Percentiles rank a stretch among this genome's conserved stretches.
These are phyloP conservation scores for Pemphredon lugubris DNA, from an alignment of 2,888 invertebrate species.

Conservation along the genomic window DNA sequence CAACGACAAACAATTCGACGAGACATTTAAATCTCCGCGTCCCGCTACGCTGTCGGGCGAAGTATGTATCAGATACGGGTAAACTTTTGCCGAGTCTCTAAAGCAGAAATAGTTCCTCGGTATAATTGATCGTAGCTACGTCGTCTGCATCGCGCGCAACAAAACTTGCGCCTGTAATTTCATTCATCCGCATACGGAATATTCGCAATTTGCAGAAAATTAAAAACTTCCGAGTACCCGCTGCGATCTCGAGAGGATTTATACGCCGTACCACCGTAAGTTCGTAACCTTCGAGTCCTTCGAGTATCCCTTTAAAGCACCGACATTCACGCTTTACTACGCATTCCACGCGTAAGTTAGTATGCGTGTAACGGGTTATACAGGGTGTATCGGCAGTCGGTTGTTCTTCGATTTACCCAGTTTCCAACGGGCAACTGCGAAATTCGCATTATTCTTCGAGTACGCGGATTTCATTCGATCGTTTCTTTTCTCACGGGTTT, in stretches of 20 bases:
- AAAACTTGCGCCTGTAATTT: slow-evolving; percentile 11
- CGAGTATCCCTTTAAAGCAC: slow-evolving; percentile 37
- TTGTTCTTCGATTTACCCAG: neutral
- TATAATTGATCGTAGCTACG: slow-evolving; percentile 20
- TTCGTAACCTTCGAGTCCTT: slow-evolving; percentile 39
- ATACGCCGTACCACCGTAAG: slow-evolving; percentile 19
- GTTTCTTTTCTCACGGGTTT: too few relatives aligned
- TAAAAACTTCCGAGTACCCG: slow-evolving; percentile 26
- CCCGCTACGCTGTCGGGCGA: neutral
- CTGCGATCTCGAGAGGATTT: slow-evolving; percentile 32
- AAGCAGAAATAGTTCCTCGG: neutral
- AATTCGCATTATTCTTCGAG: neutral
- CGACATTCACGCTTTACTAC: slow-evolving; percentile 15
- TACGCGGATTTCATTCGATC: neutral
- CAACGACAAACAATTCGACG: neutral
- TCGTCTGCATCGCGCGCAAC: neutral
- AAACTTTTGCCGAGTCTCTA: neutral
- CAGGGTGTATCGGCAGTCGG: neutral
- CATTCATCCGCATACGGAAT: slow-evolving; percentile 31
- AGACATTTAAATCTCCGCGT: neutral
- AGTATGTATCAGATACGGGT: neutral
- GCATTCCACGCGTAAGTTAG: neutral
- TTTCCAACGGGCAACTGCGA: neutral
- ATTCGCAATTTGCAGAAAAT: slow-evolving; percentile 19
- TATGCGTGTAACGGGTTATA: neutral